Conservation (phyloP, 2,113 vertebrate species). For the Ictalurus punctatus region DNA sequence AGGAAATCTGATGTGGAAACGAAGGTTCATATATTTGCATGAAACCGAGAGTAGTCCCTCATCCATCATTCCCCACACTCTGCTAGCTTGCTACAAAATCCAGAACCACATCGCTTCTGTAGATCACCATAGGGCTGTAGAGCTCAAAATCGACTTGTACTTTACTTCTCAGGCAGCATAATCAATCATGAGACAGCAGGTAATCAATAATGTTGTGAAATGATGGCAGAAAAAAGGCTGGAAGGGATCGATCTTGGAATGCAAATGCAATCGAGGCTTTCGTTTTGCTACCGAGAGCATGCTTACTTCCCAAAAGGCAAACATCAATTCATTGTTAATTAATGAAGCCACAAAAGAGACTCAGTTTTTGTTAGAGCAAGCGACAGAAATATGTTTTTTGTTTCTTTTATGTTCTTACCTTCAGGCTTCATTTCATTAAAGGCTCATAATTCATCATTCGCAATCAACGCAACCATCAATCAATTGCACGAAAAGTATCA, state of each 20-base stretch:
- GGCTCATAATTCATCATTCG: slow-evolving; percentile 35
- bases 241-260: slow-evolving; percentile 67
- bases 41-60: slow-evolving; percentile 65
- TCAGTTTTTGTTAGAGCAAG: not conserved
- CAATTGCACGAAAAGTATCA: slow-evolving; percentile 43
- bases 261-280: slow-evolving; percentile 59
- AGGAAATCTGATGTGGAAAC: slow-evolving; percentile 70
- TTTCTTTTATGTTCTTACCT: slow-evolving; percentile 35
- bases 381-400: not conserved
- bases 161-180: slow-evolving; percentile 60
- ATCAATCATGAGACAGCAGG: slow-evolving; percentile 70
- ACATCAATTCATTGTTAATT: not conserved
- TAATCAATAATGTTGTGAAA: slow-evolving; percentile 75
- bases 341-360: not conserved
- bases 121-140: not conserved
- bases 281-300: slow-evolving; percentile 24
- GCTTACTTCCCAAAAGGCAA: slow-evolving; percentile 1
- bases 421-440: slow-evolving; percentile 49
- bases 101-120: not conserved
- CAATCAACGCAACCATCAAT: slow-evolving; percentile 43
- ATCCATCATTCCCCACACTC: slow-evolving; percentile 69
- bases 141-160: slow-evolving; percentile 17
- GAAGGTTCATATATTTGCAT: slow-evolving; percentile 71
- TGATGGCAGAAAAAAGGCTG: slow-evolving; percentile 59
- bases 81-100: slow-evolving; percentile 45